Conservation (phyloP, 1,140 invertebrate species). For the Cydia pomonella region DNA sequence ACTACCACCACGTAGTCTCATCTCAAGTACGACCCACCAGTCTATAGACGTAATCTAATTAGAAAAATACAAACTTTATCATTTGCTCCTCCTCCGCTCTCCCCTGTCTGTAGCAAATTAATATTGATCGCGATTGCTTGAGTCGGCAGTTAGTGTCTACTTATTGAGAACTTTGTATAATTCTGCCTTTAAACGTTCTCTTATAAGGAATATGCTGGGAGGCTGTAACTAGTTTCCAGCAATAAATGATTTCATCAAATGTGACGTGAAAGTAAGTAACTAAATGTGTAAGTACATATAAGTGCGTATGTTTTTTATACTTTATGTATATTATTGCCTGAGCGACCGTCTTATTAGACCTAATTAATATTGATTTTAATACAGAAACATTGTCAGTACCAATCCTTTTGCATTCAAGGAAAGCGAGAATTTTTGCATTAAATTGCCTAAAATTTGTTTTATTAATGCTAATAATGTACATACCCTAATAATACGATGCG, state of each 20-base stretch:
- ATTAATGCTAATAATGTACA: too few species aligned
- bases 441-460: too few species aligned
- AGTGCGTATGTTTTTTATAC: too few species aligned
- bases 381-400: too few species aligned
- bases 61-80: conserved; percentile 33
- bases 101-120: neutral
- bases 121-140: conserved; percentile 14
- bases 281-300: neutral
- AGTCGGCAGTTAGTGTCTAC: conserved; percentile 2
- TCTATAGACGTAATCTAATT: conserved; percentile 22
- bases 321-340: neutral
- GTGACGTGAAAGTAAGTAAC: neutral
- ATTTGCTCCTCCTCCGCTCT: neutral
- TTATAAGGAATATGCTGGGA: conserved; percentile 14
- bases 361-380: too few species aligned
- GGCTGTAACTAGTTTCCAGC: conserved; percentile 2
- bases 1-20: neutral
- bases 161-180: conserved; percentile 16
- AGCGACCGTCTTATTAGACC: too few species aligned
- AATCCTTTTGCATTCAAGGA: too few species aligned
- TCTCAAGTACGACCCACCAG: neutral
- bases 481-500: too few species aligned
- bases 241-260: conserved; percentile 20
- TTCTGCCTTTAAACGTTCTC: conserved; percentile 9
- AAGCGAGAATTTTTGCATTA: too few species aligned